Conservation (phyloP, 2,113 vertebrate species). For the Chloroceryle aenea region DNA sequence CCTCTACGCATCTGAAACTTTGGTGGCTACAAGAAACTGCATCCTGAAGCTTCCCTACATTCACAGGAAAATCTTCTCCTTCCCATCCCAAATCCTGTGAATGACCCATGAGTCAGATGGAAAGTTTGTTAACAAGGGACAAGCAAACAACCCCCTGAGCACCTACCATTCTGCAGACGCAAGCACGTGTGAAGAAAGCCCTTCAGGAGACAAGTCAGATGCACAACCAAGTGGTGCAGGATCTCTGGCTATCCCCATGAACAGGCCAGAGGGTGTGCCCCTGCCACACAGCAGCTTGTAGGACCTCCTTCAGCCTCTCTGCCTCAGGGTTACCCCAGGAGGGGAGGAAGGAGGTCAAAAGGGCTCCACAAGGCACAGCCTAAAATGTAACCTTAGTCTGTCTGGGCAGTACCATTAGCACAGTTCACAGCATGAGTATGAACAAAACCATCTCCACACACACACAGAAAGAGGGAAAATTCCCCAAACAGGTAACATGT, state of each 20-base stretch:
- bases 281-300: fast-evolving
- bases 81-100: neutral
- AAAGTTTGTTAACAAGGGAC: neutral
- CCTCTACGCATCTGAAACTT: neutral
- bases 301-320: neutral
- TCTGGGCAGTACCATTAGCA: neutral
- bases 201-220: neutral
- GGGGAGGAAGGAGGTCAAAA: neutral
- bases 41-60: neutral
- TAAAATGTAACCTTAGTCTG: neutral
- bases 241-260: fast-evolving
- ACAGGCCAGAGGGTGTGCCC: fast-evolving
- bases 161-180: neutral
- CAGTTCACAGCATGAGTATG: neutral
- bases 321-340: neutral
- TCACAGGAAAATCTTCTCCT: fast-evolving
- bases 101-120: neutral
- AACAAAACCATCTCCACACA: neutral
- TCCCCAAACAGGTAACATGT: neutral
- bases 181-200: neutral
- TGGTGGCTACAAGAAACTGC: neutral
- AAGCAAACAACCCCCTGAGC: neutral
- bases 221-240: fast-evolving
- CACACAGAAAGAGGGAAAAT: neutral
- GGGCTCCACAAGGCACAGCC: too few species aligned